These are phyloP conservation scores for Oncorhynchus keta DNA, from an alignment of 2,113 vertebrate genomes.

Conservation along the genomic window DNA sequence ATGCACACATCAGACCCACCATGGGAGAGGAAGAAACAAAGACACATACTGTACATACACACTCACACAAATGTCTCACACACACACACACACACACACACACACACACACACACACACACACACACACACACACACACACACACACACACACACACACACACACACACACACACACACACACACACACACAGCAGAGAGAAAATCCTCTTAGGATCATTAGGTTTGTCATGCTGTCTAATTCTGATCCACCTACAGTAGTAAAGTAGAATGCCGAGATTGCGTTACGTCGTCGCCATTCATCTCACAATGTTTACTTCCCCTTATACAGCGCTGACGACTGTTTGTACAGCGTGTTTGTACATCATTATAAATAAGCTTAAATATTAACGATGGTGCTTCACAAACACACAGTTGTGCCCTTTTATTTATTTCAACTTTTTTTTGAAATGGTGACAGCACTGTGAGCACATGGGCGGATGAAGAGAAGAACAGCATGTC, in stretches of 20 bases:
- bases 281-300: conserved; percentile 54
- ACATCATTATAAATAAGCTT: conserved; percentile 67
- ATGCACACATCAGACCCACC: conserved; percentile 76
- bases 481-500: conserved; percentile 72
- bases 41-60: conserved; percentile 57
- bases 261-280: conserved; percentile 64
- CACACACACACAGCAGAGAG: conserved; percentile 48
- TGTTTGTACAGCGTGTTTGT: conserved; percentile 51
- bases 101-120: conserved; percentile 2
- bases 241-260: conserved; percentile 67
- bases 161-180: conserved; percentile 10
- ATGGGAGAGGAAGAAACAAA: conserved; percentile 69
- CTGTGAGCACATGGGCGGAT: conserved; percentile 68
- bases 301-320: conserved; percentile 65
- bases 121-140: conserved; percentile 27
- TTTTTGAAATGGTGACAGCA: conserved; percentile 68
- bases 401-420: conserved; percentile 42
- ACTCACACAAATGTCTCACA: conserved; percentile 6
- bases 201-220: conserved; percentile 71
- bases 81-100: not conserved
- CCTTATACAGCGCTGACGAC: conserved; percentile 52
- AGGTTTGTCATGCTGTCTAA: conserved; percentile 72
- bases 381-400: conserved; percentile 68
- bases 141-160: conserved; percentile 9
- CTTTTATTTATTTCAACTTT: conserved; percentile 60